Base-by-base conservation (phyloP, 2,113 vertebrate genomes). In the Herpailurus yagouaroundi region DNA sequence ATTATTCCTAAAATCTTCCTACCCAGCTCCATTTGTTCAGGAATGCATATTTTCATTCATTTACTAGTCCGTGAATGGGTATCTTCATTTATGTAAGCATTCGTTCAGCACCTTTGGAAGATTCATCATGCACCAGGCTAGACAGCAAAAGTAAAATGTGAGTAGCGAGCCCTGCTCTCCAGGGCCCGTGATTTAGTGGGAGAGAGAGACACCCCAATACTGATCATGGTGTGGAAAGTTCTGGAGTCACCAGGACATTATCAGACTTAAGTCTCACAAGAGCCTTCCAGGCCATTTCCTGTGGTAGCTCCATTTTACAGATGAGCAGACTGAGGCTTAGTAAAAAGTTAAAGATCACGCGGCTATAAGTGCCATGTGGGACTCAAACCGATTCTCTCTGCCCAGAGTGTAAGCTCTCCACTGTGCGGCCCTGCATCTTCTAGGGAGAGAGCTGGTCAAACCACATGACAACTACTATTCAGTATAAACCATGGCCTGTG, bases 391-490 rank as follows among this genome's bases (percentile, higher is more conserved):
- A 63, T 6, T 50, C 50, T 82, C 63, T 89, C 76, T 27, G 12
- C 23, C 64, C 31, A 27, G 71, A 68, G 18, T 14, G 36, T 25
- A 15, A 60, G 31, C n/a, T 71, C 55, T 74, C n/a, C 18, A 1
- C 74, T 57, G 7, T 4, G 38, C 25, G 4, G 12, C 6, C 4
- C 29, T 52, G 90, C 25, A 13, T n/a, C 36, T 55, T 41, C 18
- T 23, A 33, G 33, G 38, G 64, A 52, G 10, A 5, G 55, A 15
- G 50, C 3, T 33, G 79, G 60, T 81, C 90, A 64, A 89, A 50
- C 55, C 11, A 11, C 0, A 0, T 9, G 23, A 41, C 41, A 45
- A 1, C 7, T 18, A 9, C 50, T 48, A 0, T 4, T 3, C 13
- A 11, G 13, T 36, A 14, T 19, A 41, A 84, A 31, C 11, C 0